phyloP scores from a whole-genome alignment of 2,888 invertebrate genomes.

The Branchinecta sandiegonensis region DNA sequence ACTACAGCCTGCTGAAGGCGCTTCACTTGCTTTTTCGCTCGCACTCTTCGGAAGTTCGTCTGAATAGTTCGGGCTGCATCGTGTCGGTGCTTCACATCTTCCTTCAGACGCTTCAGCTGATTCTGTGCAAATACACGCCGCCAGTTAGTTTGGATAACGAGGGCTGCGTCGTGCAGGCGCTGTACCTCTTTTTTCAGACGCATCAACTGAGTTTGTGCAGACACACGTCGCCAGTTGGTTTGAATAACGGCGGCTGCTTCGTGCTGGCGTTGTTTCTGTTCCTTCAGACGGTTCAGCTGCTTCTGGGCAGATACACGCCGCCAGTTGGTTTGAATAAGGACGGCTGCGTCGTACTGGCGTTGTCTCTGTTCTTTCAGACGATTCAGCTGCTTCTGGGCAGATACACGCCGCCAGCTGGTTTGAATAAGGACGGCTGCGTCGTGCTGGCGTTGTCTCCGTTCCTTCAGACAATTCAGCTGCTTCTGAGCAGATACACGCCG shows the following conservation, averaged over 20 bases:
- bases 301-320: not conserved
- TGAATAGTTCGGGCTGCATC: conserved; percentile 4
- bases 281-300: not conserved
- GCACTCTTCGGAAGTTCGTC: not conserved
- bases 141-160: not conserved
- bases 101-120: not conserved
- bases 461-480: not conserved
- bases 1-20: not conserved
- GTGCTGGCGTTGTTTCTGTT: not conserved
- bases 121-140: not conserved
- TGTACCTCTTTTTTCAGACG: not conserved
- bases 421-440: not conserved
- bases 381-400: not conserved
- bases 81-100: not conserved
- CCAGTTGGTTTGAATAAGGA: not conserved
- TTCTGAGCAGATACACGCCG: not conserved
- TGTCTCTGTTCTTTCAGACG: not conserved
- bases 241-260: not conserved
- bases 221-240: not conserved
- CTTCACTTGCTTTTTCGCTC: not conserved
- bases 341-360: not conserved
- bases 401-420: not conserved
- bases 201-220: not conserved
- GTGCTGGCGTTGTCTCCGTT: not conserved
- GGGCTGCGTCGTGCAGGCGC: not conserved